These are phyloP conservation scores for Wasmannia auropunctata DNA, from an alignment of 1,140 invertebrate genomes.

Conservation along the genomic window DNA sequence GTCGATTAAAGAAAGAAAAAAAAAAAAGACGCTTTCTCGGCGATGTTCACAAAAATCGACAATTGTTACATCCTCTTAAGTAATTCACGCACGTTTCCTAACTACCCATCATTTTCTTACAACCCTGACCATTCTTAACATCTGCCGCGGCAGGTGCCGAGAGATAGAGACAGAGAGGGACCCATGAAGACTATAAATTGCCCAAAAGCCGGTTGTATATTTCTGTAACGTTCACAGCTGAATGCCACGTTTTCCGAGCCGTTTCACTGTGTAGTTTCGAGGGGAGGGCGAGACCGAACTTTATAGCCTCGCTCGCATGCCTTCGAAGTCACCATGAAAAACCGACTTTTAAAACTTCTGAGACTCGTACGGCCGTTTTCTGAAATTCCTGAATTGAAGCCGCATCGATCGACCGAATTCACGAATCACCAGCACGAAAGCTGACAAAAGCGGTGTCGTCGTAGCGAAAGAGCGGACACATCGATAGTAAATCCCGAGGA, in stretches of 20 bases:
- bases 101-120: slow-evolving; percentile 22
- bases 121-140: slow-evolving; percentile 47
- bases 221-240: slow-evolving; percentile 42
- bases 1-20: background rate
- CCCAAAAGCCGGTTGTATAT: slow-evolving; percentile 35
- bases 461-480: background rate
- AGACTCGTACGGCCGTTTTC: background rate
- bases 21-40: background rate
- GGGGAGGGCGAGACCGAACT: background rate
- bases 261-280: slow-evolving; percentile 6
- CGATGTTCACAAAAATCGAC: background rate
- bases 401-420: background rate
- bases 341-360: background rate
- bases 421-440: background rate
- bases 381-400: background rate
- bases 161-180: background rate
- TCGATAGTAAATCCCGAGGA: slow-evolving; percentile 45
- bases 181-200: slow-evolving; percentile 35
- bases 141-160: slow-evolving; percentile 41
- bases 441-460: slow-evolving; percentile 8
- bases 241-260: slow-evolving; percentile 37
- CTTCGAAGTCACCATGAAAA: background rate
- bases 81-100: background rate
- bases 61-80: background rate
- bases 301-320: background rate